Conservation (phyloP, 2,888 invertebrate species). For the Muscina levida region DNA sequence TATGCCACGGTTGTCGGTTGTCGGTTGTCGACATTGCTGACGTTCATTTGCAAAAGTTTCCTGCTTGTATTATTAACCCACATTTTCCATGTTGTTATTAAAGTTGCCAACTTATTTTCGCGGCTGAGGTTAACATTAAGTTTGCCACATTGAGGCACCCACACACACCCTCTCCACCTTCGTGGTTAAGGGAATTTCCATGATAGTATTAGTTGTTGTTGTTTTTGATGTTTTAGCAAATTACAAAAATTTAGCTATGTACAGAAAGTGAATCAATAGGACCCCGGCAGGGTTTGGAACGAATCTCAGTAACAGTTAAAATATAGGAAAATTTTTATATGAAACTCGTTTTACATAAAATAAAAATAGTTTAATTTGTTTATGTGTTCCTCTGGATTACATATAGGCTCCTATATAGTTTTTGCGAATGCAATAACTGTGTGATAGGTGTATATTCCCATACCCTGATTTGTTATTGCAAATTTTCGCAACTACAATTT, state of each 20-base stretch:
- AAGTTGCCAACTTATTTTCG: constrained; percentile 15
- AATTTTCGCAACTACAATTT: background rate
- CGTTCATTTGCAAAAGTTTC: constrained; percentile 6
- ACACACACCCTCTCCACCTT: background rate
- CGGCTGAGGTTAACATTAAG: constrained; percentile 30
- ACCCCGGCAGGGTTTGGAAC: constrained; percentile 16
- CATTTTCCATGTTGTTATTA: constrained; percentile 4
- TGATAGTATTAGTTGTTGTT: constrained; percentile 20
- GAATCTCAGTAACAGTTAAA: no score
- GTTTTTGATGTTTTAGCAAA: constrained; percentile 7
- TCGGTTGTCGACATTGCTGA: background rate
- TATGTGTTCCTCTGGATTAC: no score
- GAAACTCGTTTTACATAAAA: no score
- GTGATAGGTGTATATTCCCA: no score
- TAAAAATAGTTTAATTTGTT: no score
- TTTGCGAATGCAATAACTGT: no score
- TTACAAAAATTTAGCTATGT: background rate
- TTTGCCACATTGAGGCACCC: no score
- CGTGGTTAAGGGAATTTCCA: constrained; percentile 42
- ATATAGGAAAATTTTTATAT: no score
- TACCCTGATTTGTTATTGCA: no score
- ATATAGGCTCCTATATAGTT: no score
- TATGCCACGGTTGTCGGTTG: background rate
- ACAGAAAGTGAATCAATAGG: background rate
- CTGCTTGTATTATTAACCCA: constrained; percentile 15